phyloP scores from a whole-genome alignment of 2,888 invertebrate species.

The Hesperia comma region DNA sequence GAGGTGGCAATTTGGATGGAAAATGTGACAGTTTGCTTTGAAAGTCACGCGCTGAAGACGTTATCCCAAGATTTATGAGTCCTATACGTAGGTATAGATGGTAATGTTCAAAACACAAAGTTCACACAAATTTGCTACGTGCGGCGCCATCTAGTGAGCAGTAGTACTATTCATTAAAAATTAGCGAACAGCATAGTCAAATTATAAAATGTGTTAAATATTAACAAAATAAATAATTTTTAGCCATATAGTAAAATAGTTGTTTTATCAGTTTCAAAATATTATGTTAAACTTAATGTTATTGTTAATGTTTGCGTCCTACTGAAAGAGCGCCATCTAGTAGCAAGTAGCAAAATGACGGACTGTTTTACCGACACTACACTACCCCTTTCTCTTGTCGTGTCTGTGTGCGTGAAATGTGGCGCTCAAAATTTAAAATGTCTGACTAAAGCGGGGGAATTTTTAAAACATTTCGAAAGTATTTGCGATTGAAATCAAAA shows the following conservation, averaged over 20 bases:
- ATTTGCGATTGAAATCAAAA: constrained; percentile 29
- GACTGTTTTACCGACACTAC: constrained; percentile 60
- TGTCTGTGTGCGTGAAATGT: constrained; percentile 62
- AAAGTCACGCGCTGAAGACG: constrained; percentile 70
- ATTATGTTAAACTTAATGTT: too few relatives aligned
- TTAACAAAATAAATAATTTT: too few relatives aligned
- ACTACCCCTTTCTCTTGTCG: constrained; percentile 43
- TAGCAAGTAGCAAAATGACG: constrained; percentile 38
- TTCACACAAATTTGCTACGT: constrained; percentile 43
- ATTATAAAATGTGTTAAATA: too few relatives aligned
- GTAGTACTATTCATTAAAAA: constrained; percentile 50
- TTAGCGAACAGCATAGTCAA: too few relatives aligned
- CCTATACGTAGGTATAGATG: constrained; percentile 37
- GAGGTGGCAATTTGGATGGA: constrained; percentile 72
- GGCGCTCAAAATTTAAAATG: constrained; percentile 63
- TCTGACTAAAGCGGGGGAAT: constrained; percentile 32
- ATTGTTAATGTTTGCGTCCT: too few relatives aligned
- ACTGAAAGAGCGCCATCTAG: constrained; percentile 43
- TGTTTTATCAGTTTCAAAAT: too few relatives aligned
- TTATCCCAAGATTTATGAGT: constrained; percentile 45
- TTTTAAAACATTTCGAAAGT: constrained; percentile 41
- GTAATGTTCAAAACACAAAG: constrained; percentile 7
- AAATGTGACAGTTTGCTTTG: constrained; percentile 75
- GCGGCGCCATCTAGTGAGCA: constrained; percentile 63
- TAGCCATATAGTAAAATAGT: too few relatives aligned